Evolutionary conservation across 2,797 vertebrate genomes (phyloP).

Genomic region (Hydrolagus colliei): DNA sequence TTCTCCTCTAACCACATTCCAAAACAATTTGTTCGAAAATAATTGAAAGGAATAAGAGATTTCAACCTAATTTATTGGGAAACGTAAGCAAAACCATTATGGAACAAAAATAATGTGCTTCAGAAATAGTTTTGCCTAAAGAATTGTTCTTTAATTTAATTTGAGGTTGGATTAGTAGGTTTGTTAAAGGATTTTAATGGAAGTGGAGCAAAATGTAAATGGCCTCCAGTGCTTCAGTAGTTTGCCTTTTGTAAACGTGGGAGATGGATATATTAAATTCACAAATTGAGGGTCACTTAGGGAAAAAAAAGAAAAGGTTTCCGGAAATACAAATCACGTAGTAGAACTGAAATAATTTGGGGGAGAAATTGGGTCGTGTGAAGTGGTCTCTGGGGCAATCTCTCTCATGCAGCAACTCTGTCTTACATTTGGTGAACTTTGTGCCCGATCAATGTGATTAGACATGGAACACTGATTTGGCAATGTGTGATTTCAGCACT

Average conservation of each 20-base stretch:
- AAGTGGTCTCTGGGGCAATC: background rate
- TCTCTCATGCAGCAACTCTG: background rate
- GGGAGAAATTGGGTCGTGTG: background rate
- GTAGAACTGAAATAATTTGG: background rate
- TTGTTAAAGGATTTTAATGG: slow-evolving; percentile 11
- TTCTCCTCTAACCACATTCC: background rate
- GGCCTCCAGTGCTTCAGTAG: background rate
- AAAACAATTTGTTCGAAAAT: background rate
- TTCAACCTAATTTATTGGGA: background rate
- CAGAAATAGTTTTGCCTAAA: background rate
- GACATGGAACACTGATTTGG: too few relatives aligned
- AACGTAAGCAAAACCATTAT: background rate
- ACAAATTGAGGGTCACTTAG: background rate
- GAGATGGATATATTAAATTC: slow-evolving; percentile 3
- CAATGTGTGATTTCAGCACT: too few relatives aligned
- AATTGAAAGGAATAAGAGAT: background rate
- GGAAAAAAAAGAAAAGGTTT: background rate
- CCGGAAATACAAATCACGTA: background rate
- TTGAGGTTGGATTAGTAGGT: background rate
- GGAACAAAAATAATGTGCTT: background rate
- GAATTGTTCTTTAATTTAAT: slow-evolving; percentile 5
- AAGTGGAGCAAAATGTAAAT: background rate
- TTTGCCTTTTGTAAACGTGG: background rate
- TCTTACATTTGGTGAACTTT: too few relatives aligned
- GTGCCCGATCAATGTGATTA: too few relatives aligned